A percentile compares a stretch with the other conserved stretches of the same genome.
phyloP scores from a whole-genome alignment of 2,888 invertebrate genomes.

The Stenichneumon culpator region DNA sequence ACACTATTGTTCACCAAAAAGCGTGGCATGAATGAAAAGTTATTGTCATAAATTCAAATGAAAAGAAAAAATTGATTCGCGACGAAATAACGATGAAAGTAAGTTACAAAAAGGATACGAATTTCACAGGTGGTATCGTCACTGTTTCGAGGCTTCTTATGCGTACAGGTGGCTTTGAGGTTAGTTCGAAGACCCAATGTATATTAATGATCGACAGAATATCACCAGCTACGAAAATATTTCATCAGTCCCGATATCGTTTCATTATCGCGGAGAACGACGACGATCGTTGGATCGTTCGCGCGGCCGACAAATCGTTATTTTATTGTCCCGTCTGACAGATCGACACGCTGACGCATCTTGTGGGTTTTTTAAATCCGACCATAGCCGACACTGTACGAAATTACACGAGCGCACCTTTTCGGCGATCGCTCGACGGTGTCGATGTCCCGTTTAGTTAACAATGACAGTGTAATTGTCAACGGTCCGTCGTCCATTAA shows the following conservation, averaged over 20 bases:
- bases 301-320: background rate
- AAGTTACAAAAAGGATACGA: slow-evolving; percentile 27
- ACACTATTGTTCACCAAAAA: background rate
- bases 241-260: slow-evolving; percentile 6
- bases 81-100: slow-evolving; percentile 44
- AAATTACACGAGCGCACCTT: background rate
- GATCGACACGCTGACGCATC: slow-evolving; percentile 47
- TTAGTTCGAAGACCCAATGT: slow-evolving; percentile 20
- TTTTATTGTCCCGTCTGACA: slow-evolving; percentile 61
- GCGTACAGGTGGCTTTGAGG: slow-evolving; percentile 19
- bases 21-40: background rate
- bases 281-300: slow-evolving; percentile 14
- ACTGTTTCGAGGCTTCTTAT: slow-evolving; percentile 5
- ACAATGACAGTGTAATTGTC: background rate
- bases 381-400: slow-evolving; percentile 7
- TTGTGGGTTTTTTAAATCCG: slow-evolving; percentile 19
- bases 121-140: background rate
- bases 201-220: background rate
- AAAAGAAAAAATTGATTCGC: background rate
- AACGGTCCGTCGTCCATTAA: background rate
- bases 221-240: slow-evolving; percentile 25
- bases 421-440: background rate
- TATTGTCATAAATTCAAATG: background rate
- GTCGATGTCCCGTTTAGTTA: background rate
- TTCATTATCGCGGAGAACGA: slow-evolving; percentile 1